These are phyloP conservation scores for Syngnathus typhle DNA, from an alignment of 2,113 vertebrate genomes.

Conservation along the genomic window DNA sequence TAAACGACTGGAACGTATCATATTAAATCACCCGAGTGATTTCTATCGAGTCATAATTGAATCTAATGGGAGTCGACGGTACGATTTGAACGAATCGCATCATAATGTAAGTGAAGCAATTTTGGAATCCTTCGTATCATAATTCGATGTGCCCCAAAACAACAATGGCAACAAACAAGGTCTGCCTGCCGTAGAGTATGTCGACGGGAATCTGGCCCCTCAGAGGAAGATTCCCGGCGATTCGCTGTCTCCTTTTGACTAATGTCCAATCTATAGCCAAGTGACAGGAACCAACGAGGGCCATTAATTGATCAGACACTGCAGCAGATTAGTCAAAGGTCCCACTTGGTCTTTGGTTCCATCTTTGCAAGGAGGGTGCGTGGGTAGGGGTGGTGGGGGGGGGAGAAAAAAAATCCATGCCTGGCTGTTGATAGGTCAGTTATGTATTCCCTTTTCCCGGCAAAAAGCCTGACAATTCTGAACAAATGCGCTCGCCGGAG, in stretches of 20 bases:
- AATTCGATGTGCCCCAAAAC: no score
- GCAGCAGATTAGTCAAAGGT: conserved; percentile 47
- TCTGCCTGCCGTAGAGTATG: no score
- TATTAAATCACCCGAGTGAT: no score
- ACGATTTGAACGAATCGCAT: no score
- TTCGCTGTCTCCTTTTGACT: conserved; percentile 30
- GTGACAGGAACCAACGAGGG: conserved; percentile 49
- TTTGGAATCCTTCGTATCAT: no score
- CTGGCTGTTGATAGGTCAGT: conserved; percentile 16
- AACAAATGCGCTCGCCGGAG: conserved; percentile 44
- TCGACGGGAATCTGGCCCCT: neutral
- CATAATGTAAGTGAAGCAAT: no score
- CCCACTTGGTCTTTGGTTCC: conserved; percentile 8
- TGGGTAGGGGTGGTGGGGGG: no score
- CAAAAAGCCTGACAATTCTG: conserved; percentile 25
- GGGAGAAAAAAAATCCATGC: conserved; percentile 46
- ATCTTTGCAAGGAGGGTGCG: neutral
- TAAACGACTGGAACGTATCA: no score
- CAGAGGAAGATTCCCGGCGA: conserved; percentile 20
- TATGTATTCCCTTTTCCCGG: conserved; percentile 16
- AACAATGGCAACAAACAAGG: no score
- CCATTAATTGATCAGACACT: conserved; percentile 63
- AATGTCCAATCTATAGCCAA: conserved; percentile 61
- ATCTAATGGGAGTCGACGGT: no score
- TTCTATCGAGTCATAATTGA: no score